Base-by-base conservation (phyloP, 2,113 vertebrate species). In the Oreochromis aureus region DNA sequence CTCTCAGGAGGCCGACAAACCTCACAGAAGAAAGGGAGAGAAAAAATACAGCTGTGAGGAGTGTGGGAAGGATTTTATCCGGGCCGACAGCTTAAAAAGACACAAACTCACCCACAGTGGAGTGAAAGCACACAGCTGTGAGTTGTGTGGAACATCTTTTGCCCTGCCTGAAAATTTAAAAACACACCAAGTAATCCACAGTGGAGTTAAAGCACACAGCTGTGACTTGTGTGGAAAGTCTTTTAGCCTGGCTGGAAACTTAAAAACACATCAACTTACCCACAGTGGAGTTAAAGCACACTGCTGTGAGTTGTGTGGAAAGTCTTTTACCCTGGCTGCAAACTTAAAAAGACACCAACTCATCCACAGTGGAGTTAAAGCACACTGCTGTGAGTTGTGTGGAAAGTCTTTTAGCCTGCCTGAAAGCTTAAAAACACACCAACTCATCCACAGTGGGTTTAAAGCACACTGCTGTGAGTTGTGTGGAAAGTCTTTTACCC, bases 221-320 rank as follows among this genome's bases (percentile, higher is more conserved):
- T 51, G 48, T 19, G 48, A 51, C 0, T 2, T 51, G 7, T 51
- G 48, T 51, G 48, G 48, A 18, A 51, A 1, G 0, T 51, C 48
- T 51, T 51, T 51, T 18, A 0, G 0, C 18, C 48, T 9, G 0
- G 0, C 48, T 51, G 2, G 0, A 1, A 46, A 0, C 1, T 46
- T 48, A 48, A 48, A 48, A 48, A 16, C 0, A 48, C 44, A 46
- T 0, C 2, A 12, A 44, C 1, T 44, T 0, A 44, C 0, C 41
- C 44, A 46, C 44, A 46, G 44, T 46, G 44, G 44, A 46, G 1
- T 46, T 1, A 46, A 46, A 46, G 44, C 44, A 0, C 2, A 46
- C 44, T 0, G 44, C 13, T 48, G 46, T 48, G 46, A 48, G 0
- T 48, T 48, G 3, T 48, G 46, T 48, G 46, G 46, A 16, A 48